Base-by-base conservation (phyloP, 1,140 invertebrate genomes). In the Drosophila orosa region DNA sequence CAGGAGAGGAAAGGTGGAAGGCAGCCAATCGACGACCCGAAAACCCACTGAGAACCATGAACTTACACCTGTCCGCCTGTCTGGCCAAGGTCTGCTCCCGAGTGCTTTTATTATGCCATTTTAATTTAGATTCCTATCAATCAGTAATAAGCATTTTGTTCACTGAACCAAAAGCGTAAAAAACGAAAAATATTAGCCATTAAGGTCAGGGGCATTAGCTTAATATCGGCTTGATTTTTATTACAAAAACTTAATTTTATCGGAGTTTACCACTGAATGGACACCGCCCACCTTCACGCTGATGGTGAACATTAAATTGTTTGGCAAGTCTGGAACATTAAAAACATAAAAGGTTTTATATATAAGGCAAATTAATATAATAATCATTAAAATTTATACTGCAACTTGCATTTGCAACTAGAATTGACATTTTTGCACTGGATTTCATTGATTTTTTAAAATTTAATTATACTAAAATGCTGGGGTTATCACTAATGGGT, bases 91-190 rank as follows among this genome's bases (percentile, higher is more conserved):
- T 78, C 76, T 80, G 62, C 54, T 48, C 37, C 33, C 47, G 77
- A 80, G 73, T 77, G 83, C 68, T 80, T 89, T 89, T 89, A 87
- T 82, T 78, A 83, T 80, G 84, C 76, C 84, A 89, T 89, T 87
- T 87, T 87, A 87, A 87, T 87, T 87, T 89, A 87, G 83, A 87
- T 87, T 68, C 68, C 27, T 89, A 87, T 87, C 83, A 87, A 87
- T 87, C 60, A 72, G 84, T 87, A 89, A 83, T 87, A 83, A 80
- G 84, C 76, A 60, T 78, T 89, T 72, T 83, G 83, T 78, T 44
- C 62, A 55, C 74, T 59, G 29, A 31, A 39, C 44, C 40, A 45
- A 55, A 45, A 57, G 39, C 35, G 45, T 44, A 52, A 39, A 73
- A 73, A 73, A 29, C 47, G 39, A 63, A 74, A 55, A 58, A 60